These are phyloP conservation scores for Oceanodroma leucorhoa DNA, from an alignment of 2,797 vertebrate genomes.

Conservation along the genomic window DNA sequence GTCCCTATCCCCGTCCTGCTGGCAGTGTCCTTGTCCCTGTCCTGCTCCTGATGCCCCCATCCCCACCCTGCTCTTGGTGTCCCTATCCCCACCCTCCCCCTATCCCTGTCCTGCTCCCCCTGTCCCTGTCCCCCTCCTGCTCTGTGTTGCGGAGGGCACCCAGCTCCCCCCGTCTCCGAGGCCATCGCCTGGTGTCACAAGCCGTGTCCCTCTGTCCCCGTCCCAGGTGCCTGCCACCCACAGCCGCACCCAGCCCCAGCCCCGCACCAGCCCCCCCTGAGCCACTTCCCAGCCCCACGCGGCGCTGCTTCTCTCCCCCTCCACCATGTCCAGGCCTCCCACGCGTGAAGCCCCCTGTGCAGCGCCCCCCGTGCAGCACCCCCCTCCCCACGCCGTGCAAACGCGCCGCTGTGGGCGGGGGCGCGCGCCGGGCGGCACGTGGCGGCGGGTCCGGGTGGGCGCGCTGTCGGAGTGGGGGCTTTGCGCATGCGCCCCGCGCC, in stretches of 20 bases:
- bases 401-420: neutral
- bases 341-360: neutral
- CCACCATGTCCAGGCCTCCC: neutral
- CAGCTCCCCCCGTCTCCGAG: too few relatives aligned
- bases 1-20: too few relatives aligned
- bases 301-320: neutral
- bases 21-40: neutral
- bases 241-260: neutral
- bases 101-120: neutral
- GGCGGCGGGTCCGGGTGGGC: neutral
- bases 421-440: neutral
- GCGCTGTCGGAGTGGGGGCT: neutral
- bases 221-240: neutral
- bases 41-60: neutral
- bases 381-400: neutral
- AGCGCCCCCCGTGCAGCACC: neutral
- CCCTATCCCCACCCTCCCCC: too few relatives aligned
- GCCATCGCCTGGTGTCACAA: neutral
- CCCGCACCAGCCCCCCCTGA: too few relatives aligned
- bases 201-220: neutral
- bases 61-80: neutral
- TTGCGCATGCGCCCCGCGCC: slow-evolving; percentile 1
- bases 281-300: neutral
- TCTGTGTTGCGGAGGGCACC: too few relatives aligned
- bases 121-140: too few relatives aligned